Conservation (phyloP, 2,888 invertebrate species). For the Ferdinandea cuprea region DNA sequence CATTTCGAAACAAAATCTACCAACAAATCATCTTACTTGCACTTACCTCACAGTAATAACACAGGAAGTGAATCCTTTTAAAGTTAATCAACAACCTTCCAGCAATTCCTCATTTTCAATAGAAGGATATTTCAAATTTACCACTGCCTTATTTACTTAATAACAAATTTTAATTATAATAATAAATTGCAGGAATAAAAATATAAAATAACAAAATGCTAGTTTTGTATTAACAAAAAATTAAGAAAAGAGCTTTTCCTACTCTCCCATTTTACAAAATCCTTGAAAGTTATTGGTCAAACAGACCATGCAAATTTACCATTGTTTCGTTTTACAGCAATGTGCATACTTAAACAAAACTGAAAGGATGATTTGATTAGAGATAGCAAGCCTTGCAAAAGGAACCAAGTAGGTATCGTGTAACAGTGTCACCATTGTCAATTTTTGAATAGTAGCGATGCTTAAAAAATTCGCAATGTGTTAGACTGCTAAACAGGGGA, state of each 20-base stretch:
- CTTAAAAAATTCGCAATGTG: too few relatives aligned
- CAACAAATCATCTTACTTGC: too few relatives aligned
- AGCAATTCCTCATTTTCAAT: conserved; percentile 41
- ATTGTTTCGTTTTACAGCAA: conserved; percentile 58
- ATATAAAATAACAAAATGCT: background rate
- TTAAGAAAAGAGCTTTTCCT: conserved; percentile 35
- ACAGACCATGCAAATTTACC: conserved; percentile 51
- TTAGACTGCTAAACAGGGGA: too few relatives aligned
- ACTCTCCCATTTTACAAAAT: conserved; percentile 22
- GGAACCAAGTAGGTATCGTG: conserved; percentile 31
- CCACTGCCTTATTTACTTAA: too few relatives aligned
- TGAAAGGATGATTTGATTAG: conserved; percentile 69
- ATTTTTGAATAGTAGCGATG: too few relatives aligned
- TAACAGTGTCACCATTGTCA: too few relatives aligned
- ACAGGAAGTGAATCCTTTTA: conserved; percentile 50
- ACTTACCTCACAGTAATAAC: too few relatives aligned
- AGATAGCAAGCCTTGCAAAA: conserved; percentile 50
- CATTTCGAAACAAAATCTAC: too few relatives aligned
- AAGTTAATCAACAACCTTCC: conserved; percentile 39
- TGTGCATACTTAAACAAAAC: conserved; percentile 51
- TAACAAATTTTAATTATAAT: too few relatives aligned
- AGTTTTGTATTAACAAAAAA: background rate
- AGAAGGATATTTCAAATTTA: conserved; percentile 36
- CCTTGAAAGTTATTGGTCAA: conserved; percentile 41
- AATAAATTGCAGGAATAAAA: conserved; percentile 6